Evolutionary conservation across 2,888 invertebrate genomes (phyloP), one percentile per base, ranked within the genome.

Genomic region (Polia nebulosa): DNA sequence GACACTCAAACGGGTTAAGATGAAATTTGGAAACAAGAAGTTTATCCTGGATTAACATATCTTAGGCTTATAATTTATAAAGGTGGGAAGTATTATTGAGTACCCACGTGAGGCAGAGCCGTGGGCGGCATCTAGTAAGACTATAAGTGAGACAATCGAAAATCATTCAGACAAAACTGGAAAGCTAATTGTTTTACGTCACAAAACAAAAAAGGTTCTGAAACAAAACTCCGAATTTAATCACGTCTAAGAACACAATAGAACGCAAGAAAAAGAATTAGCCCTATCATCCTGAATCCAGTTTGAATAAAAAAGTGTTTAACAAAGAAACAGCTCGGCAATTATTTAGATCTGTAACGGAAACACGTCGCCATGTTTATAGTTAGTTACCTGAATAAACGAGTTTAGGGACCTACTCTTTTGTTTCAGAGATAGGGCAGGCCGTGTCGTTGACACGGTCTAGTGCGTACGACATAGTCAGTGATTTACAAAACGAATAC

Each of bases 261-360:
- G 34, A 32, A 45, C 1, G 13, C 20, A 76, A 62, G 53, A 70
- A 69, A 69, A 62, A 58, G 15, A 62, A 74, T 58, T 61, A 69
- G 41, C 34, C 44, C 27, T 55, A 20, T 69, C 44, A 39, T 56
- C 22, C 45, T 56, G 34, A 55, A 59, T 52, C 13, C 51, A 20
- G 59, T 64, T 60, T 51, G 39, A 51, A 76, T 70, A 60, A 75
- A 60, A 56, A 77, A 27, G 17, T 45, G 55, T 41, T 62, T 39
- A 29, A 71, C 51, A 63, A 71, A 77, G 56, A 29, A 47, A 61
- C 51, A 58, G 17, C 36, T 25, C 13, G 22, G 63, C 36, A 51
- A 71, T 77, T 71, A 75, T 60, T 77, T 64, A 53, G 59, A 77
- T 64, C 55, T 52, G 63, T 63, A 71, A 63, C 36, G 45, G 69